Percentiles rank a stretch among this genome's conserved stretches.
These are phyloP conservation scores for Scartelaos histophorus DNA, from an alignment of 2,113 vertebrate species.

Conservation along the genomic window DNA sequence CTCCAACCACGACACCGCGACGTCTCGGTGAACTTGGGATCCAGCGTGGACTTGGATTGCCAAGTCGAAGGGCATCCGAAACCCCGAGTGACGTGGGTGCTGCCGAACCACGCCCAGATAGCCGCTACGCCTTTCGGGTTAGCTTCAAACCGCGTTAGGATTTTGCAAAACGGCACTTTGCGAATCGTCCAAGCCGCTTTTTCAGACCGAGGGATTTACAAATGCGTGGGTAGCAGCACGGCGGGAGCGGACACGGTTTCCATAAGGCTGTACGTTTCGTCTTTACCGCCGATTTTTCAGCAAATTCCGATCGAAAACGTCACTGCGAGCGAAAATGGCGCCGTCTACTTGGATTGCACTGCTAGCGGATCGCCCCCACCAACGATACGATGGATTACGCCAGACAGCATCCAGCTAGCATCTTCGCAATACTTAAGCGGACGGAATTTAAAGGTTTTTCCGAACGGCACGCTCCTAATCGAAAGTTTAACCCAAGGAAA, in stretches of 20 bases:
- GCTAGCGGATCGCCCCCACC: constrained; percentile 81
- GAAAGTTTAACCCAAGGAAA: constrained; percentile 67
- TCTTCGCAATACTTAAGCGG: constrained; percentile 81
- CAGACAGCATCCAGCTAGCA: constrained; percentile 78
- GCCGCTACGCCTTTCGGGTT: constrained; percentile 45
- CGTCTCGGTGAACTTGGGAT: constrained; percentile 78
- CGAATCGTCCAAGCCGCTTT: constrained; percentile 75
- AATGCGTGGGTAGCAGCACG: constrained; percentile 84
- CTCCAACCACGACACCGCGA: constrained; percentile 79
- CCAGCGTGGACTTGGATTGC: constrained; percentile 80
- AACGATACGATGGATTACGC: constrained; percentile 81
- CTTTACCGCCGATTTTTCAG: constrained; percentile 81
- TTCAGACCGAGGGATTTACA: constrained; percentile 84
- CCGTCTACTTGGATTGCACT: constrained; percentile 81
- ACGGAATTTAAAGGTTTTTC: constrained; percentile 81
- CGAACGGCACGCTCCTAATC: constrained; percentile 89
- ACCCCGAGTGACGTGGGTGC: constrained; percentile 85
- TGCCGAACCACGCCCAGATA: constrained; percentile 77
- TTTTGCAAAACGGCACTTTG: constrained; percentile 81
- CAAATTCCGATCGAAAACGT: constrained; percentile 80
- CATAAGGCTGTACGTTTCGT: constrained; percentile 81
- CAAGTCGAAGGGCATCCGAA: constrained; percentile 78
- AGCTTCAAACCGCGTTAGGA: constrained; percentile 62
- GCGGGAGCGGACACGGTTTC: constrained; percentile 82
- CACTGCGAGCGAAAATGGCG: constrained; percentile 75